Conservation (phyloP, 2,113 vertebrate species). For the Neolamprologus modestus region DNA sequence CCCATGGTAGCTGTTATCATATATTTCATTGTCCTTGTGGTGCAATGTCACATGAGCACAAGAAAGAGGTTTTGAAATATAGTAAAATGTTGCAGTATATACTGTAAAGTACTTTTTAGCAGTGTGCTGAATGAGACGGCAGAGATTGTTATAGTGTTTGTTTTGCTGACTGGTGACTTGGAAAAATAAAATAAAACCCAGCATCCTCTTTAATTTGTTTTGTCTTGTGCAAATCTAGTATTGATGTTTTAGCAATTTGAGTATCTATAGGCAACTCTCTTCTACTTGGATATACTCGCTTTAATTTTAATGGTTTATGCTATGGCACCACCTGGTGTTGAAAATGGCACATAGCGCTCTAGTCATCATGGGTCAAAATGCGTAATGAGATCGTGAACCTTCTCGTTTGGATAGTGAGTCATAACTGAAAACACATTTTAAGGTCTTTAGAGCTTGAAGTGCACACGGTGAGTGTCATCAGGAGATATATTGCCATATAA, state of each 20-base stretch:
- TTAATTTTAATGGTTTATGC: not conserved
- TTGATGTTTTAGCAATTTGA: not conserved
- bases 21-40: not conserved
- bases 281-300: not conserved
- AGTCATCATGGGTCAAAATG: not conserved
- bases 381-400: not conserved
- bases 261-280: not conserved
- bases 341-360: not conserved
- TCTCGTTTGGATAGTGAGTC: not conserved
- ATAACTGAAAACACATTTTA: not conserved
- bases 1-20: not conserved
- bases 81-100: not conserved
- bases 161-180: not conserved
- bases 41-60: not conserved
- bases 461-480: not conserved
- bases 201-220: not conserved
- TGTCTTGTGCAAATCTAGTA: not conserved
- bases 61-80: not conserved
- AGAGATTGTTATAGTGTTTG: not conserved
- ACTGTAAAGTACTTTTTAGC: not conserved
- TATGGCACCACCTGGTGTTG: constrained; percentile 36
- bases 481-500: not conserved
- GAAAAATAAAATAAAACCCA: not conserved
- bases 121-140: not conserved
- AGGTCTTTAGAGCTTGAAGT: not conserved